Percentiles rank a stretch among this genome's conserved stretches.
Evolutionary conservation across 92 coral and sea anemone genomes (phyloP).

Genomic region (Epizoanthus rinbou): DNA sequence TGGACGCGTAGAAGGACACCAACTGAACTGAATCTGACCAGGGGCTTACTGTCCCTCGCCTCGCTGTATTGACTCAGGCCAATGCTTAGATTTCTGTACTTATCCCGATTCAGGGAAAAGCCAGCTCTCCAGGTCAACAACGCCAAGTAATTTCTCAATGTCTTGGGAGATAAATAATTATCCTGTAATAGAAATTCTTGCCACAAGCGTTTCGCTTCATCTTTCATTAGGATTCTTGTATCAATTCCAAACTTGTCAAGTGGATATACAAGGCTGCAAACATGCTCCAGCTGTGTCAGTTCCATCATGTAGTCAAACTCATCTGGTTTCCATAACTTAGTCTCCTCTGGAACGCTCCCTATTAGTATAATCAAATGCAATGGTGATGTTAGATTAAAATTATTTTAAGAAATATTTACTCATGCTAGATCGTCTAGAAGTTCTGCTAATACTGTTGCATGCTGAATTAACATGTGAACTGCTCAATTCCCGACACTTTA

Average conservation of each 20-base stretch:
- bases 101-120: constrained; percentile 3
- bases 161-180: background rate
- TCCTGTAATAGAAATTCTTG: background rate
- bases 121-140: constrained; percentile 30
- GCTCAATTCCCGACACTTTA: too few relatives aligned
- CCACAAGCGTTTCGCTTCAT: constrained; percentile 25
- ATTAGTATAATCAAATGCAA: too few relatives aligned
- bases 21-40: constrained; percentile 31
- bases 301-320: constrained; percentile 49
- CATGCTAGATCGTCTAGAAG: too few relatives aligned
- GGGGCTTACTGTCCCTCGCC: background rate
- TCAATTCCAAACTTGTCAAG: background rate
- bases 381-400: too few relatives aligned
- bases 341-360: constrained; percentile 40
- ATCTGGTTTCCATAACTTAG: constrained; percentile 47
- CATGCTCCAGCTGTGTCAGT: constrained; percentile 37
- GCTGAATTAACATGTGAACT: too few relatives aligned
- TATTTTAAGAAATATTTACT: too few relatives aligned
- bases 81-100: constrained; percentile 35
- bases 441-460: too few relatives aligned
- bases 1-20: constrained; percentile 33
- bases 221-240: background rate
- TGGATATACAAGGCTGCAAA: background rate
- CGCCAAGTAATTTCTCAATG: constrained; percentile 6
- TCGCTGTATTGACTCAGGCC: constrained; percentile 23